Base-by-base conservation (phyloP, 2,797 vertebrate species). In the Eleutherodactylus coqui region DNA sequence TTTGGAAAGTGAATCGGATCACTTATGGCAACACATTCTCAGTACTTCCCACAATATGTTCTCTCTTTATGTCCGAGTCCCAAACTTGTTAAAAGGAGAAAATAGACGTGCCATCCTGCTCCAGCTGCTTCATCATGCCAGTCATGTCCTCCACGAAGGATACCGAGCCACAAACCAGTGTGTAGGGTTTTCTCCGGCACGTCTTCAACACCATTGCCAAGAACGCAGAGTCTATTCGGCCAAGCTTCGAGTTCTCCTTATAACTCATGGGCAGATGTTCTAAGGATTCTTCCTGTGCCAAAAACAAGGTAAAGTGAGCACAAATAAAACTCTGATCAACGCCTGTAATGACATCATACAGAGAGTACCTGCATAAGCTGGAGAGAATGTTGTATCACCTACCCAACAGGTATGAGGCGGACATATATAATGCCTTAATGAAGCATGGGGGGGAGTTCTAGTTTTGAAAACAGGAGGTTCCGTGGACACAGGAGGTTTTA, bases 211-310 rank as follows among this genome's bases (percentile, higher is more conserved):
- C 89, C 0, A 85, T 90, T 60, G 85, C 87, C n/a, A 92, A 6
- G 85, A 94, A 88, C 53, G 86, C 89, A 49, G 83, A 90, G 89
- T 76, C 85, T 41, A 96, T 91, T 83, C 1, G 92, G 82, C 93
- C 93, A 1, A 88, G 84, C 62, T 70, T 89, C 0, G 92, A 92
- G 87, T 93, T 95, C 27, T 93, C 93, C 80, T 8, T 91, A 79
- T 93, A 95, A 90, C 95, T 95, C 93, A 90, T 90, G 75, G 94
- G 94, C 77, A 95, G 92, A 17, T 90, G 86, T 83, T 93, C 92
- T 41, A 85, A 82, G 0, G 93, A 94, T 4, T 17, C 81, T 88
- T 95, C 94, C 95, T 95, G 90, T 77, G 85, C 86, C 89, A 67
- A 34, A 81, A 90, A 90, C 87, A 2, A 9, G 6, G 64, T 2